phyloP scores from a whole-genome alignment of 2,797 vertebrate species.

The Myripristis jacobus region DNA sequence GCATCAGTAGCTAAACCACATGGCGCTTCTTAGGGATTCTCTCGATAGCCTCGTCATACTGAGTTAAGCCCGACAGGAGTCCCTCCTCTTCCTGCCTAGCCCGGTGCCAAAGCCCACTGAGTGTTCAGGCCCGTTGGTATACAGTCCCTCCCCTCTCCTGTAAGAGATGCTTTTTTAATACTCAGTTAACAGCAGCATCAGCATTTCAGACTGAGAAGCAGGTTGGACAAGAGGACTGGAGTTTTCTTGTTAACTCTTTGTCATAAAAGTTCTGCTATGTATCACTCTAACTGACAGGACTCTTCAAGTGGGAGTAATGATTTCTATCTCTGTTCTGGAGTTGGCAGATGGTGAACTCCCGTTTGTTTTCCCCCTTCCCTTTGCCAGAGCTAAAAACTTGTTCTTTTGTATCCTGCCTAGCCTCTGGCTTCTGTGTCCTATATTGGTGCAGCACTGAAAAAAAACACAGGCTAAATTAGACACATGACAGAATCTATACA shows the following conservation, averaged over 20 bases:
- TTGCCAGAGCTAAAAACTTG: neutral
- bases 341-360: neutral
- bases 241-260: slow-evolving; percentile 3
- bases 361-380: neutral
- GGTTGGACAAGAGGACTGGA: slow-evolving; percentile 7
- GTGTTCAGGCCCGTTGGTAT: slow-evolving; percentile 26
- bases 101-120: slow-evolving; percentile 41
- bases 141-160: slow-evolving; percentile 5
- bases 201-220: slow-evolving; percentile 36
- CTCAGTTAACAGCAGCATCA: slow-evolving; percentile 36
- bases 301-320: neutral
- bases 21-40: slow-evolving; percentile 29
- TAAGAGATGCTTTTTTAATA: slow-evolving; percentile 12
- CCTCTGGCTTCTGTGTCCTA: neutral
- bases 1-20: slow-evolving; percentile 41
- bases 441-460: neutral
- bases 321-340: too few relatives aligned
- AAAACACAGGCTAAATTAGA: neutral
- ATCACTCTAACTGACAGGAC: slow-evolving; percentile 1
- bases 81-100: slow-evolving; percentile 11
- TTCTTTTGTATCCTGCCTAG: neutral
- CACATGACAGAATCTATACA: neutral
- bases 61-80: slow-evolving; percentile 32
- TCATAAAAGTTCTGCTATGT: neutral
- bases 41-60: slow-evolving; percentile 1